phyloP scores from a whole-genome alignment of 2,113 vertebrate species.

The Ictalurus furcatus region DNA sequence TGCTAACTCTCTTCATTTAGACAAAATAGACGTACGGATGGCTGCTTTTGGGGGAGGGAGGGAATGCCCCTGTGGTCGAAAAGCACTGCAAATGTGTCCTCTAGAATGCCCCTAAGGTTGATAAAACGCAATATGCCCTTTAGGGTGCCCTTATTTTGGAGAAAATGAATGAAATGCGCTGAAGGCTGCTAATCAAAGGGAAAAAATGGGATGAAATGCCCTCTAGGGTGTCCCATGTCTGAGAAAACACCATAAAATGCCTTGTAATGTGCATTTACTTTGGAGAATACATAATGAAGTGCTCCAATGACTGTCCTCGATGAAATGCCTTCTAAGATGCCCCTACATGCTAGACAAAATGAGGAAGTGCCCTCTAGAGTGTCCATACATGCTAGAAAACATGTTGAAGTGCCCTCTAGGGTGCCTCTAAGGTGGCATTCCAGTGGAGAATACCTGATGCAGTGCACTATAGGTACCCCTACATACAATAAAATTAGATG shows the following conservation, averaged over 20 bases:
- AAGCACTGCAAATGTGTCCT: not conserved
- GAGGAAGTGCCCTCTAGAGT: too few species aligned
- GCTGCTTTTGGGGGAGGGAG: not conserved
- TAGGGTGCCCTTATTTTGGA: not conserved
- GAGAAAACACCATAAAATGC: not conserved
- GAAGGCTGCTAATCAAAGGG: not conserved
- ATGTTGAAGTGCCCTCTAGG: not conserved
- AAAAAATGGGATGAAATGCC: not conserved
- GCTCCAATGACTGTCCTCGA: not conserved
- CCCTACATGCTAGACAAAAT: not conserved
- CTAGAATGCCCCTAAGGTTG: not conserved
- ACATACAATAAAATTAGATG: not conserved
- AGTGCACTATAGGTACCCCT: not conserved
- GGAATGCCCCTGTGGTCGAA: not conserved
- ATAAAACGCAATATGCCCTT: not conserved
- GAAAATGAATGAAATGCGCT: not conserved
- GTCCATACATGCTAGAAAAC: not conserved
- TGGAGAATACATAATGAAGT: not conserved
- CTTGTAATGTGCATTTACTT: not conserved
- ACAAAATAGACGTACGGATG: not conserved
- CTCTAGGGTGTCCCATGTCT: not conserved
- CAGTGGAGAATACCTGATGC: not conserved
- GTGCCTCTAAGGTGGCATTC: not conserved
- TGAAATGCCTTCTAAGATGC: not conserved
- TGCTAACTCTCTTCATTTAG: not conserved